Conservation (phyloP, 1,140 invertebrate genomes). For the Saxidomus purpurata region DNA sequence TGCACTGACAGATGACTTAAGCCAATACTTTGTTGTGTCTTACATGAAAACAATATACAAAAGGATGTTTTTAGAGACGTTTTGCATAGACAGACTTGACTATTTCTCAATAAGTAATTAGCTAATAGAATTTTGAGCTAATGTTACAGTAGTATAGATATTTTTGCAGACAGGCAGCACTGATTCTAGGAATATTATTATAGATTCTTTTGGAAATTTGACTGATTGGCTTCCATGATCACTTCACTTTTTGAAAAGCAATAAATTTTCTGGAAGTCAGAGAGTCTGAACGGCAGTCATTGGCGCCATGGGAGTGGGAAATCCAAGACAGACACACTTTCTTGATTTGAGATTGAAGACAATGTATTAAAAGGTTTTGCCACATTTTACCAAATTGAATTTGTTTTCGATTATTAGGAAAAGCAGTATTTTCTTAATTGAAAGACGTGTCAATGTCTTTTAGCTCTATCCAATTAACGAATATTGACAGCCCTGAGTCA, state of each 20-base stretch:
- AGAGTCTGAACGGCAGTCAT: not conserved
- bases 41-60: not conserved
- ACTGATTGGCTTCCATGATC: not conserved
- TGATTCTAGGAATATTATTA: not conserved
- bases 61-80: no score
- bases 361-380: conserved; percentile 38
- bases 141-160: not conserved
- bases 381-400: conserved; percentile 51
- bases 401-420: conserved; percentile 50
- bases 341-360: conserved; percentile 23
- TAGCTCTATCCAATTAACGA: conserved; percentile 8
- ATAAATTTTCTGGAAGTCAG: conserved; percentile 18
- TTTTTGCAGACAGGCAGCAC: not conserved
- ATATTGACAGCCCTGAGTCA: conserved; percentile 36
- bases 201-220: not conserved
- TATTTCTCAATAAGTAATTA: not conserved
- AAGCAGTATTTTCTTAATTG: conserved; percentile 43
- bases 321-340: conserved; percentile 30
- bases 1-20: not conserved
- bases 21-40: not conserved
- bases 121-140: not conserved
- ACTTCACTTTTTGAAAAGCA: conserved; percentile 26
- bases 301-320: not conserved
- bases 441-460: conserved; percentile 22
- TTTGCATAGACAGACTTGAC: no score